Base-by-base conservation (phyloP, 2,113 vertebrate species). In the Macrotus californicus region DNA sequence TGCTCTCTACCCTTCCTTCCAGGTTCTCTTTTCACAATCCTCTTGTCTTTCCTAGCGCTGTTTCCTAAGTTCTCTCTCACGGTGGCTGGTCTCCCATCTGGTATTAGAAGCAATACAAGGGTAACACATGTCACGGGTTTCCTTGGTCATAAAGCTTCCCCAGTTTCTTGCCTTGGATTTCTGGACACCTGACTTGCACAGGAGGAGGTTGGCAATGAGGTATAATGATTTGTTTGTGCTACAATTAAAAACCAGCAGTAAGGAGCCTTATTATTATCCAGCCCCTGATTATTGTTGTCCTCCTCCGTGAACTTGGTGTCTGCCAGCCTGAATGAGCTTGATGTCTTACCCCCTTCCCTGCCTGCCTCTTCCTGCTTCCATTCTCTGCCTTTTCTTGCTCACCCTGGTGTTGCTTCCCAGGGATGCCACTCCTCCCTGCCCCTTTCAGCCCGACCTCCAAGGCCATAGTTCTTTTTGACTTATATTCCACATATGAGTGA, bases 171-270 rank as follows among this genome's bases (percentile, higher is more conserved):
- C 76, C 61, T 89, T 39, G 48, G 67, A 13, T 92, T 59, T 43
- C 48, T 59, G 94, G 94, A 95, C 93, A 95, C 96, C 93, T 96
- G 97, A 92, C 86, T 94, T 66, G 48, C 31, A 21, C 54, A 83
- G 91, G 56, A 95, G 95, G 93, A 67, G 77, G 85, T 61, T 91
- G 90, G 85, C 95, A 91, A 70, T 80, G 94, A 89, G 54, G 39
- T 80, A 31, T 94, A 93, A 97, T 94, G 91, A 79, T 96, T 96
- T 95, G 96, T 96, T 97, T 96, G 93, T 96, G 96, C 96, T 96
- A 7, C 67, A 50, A 19, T 75, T 91, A 86, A 83, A 96, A 95
- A 86, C 82, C 67, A 59, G 81, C 94, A 82, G 52, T 31, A 73
- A 95, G 93, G 92, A 95, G 82, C 67, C 85, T 70, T 94, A 13